These are phyloP conservation scores for Neelides sp. DNA, from an alignment of 1,140 invertebrate species.

Conservation along the genomic window DNA sequence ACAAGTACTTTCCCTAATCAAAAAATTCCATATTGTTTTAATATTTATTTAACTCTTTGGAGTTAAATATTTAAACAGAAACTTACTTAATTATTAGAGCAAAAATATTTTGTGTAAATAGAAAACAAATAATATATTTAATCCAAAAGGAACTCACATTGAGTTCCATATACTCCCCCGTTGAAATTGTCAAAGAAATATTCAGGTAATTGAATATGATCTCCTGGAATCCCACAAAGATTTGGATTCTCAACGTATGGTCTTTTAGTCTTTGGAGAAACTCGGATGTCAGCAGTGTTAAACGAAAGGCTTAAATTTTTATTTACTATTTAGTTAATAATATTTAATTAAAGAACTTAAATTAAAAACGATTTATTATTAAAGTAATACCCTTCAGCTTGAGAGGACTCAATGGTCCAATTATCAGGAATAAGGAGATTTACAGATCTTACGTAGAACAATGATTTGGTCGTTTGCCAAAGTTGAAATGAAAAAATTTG, in stretches of 20 bases:
- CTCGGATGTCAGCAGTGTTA: not conserved
- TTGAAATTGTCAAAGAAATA: conserved; percentile 10
- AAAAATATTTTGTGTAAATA: too few relatives aligned
- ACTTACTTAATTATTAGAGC: too few relatives aligned
- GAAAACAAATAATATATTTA: not conserved
- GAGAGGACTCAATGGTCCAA: not conserved
- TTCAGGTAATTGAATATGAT: conserved; percentile 11
- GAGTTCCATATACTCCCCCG: not conserved
- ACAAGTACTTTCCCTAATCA: conserved; percentile 10
- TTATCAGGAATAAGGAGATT: conserved; percentile 3
- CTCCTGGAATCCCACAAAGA: conserved; percentile 14
- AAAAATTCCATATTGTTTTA: not conserved
- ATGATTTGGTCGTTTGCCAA: not conserved
- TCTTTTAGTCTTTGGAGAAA: not conserved
- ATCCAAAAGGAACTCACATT: not conserved
- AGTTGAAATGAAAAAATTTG: conserved; percentile 4
- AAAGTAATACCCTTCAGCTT: not conserved
- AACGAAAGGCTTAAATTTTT: not conserved
- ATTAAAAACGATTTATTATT: not conserved
- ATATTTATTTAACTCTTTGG: not conserved
- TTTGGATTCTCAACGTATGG: conserved; percentile 14
- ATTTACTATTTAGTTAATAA: not conserved
- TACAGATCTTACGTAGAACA: not conserved
- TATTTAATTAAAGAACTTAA: not conserved
- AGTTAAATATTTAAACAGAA: not conserved